These are phyloP conservation scores for Portevinia maculata DNA, from an alignment of 2,888 invertebrate species.

Conservation along the genomic window DNA sequence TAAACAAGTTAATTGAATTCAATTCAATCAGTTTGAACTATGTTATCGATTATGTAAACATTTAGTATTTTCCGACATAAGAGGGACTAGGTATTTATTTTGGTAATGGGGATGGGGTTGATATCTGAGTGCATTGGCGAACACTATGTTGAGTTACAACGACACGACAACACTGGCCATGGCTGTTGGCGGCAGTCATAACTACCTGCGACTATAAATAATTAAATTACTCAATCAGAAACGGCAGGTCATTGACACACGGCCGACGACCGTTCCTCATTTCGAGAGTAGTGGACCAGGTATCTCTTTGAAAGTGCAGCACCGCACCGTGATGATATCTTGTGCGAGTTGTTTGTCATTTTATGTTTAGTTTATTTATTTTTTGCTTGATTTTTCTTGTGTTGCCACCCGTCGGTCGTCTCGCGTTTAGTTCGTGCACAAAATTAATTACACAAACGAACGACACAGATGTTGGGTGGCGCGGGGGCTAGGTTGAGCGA, in stretches of 20 bases:
- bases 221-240: conserved; percentile 74
- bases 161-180: conserved; percentile 6
- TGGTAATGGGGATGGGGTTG: background rate
- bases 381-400: conserved; percentile 23
- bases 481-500: background rate
- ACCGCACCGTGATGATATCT: conserved; percentile 24
- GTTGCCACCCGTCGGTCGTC: conserved; percentile 5
- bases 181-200: too few relatives aligned
- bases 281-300: conserved; percentile 49
- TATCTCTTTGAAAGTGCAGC: conserved; percentile 42
- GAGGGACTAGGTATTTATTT: too few relatives aligned
- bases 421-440: conserved; percentile 54
- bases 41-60: too few relatives aligned
- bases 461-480: conserved; percentile 45
- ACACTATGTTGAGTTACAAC: conserved; percentile 25
- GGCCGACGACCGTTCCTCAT: conserved; percentile 11
- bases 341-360: conserved; percentile 47
- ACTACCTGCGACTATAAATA: conserved; percentile 70
- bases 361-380: too few relatives aligned
- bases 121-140: background rate
- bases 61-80: too few relatives aligned
- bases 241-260: conserved; percentile 62
- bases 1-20: conserved; percentile 45
- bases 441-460: conserved; percentile 67
- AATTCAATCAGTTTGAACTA: too few relatives aligned